A percentile compares a stretch with the other conserved stretches of the same genome.
These are phyloP conservation scores for Drosophila paranaensis DNA, from an alignment of 2,888 invertebrate species.

Conservation along the genomic window DNA sequence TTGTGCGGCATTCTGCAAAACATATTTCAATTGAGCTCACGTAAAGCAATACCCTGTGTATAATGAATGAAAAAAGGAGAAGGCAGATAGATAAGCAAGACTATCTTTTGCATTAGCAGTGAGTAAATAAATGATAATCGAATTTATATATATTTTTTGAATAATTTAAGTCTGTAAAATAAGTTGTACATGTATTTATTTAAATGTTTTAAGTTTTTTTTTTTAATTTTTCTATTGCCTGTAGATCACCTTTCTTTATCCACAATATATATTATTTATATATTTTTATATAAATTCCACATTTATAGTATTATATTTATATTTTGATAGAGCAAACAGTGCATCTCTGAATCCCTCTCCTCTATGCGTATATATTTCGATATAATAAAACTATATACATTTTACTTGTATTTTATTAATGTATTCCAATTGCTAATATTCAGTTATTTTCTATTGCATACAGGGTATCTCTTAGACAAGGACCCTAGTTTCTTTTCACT, in stretches of 20 bases:
- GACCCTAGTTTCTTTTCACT: no score
- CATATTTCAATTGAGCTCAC: constrained; percentile 70
- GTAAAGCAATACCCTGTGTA: constrained; percentile 20
- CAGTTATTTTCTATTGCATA: neutral
- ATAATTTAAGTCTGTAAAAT: no score
- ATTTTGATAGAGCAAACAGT: neutral
- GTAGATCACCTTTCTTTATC: no score
- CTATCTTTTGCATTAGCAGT: neutral
- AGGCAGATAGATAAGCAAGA: neutral
- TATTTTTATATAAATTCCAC: neutral
- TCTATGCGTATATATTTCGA: neutral
- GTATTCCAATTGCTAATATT: neutral
- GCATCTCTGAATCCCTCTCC: neutral
- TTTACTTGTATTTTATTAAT: neutral
- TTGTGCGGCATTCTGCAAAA: constrained; percentile 60
- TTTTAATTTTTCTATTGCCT: no score
- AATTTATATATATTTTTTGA: no score
- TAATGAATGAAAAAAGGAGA: neutral
- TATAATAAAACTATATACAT: neutral
- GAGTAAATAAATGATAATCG: neutral
- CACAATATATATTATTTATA: neutral
- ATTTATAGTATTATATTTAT: no score
- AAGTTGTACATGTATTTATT: no score
- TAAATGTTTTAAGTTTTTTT: no score
- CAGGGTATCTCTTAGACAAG: neutral